A percentile compares a stretch with the other conserved stretches of the same genome.
Evolutionary conservation across 2,888 invertebrate species (phyloP).

Genomic region (Gastrophysa polygoni): DNA sequence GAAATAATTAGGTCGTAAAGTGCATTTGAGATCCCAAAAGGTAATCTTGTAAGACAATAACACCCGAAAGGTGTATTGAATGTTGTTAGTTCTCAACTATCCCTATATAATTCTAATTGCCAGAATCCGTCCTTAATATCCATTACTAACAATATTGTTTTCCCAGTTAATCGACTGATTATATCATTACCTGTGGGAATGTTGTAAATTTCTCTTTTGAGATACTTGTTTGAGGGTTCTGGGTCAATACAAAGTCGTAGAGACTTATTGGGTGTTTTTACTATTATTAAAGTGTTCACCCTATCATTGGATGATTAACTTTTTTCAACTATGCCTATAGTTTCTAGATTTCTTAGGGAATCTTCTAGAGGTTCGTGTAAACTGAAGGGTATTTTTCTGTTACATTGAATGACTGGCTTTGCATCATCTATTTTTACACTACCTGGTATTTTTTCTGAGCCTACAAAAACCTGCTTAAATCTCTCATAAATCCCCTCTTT

Average conservation of each 20-base stretch:
- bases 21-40: conserved; percentile 15
- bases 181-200: conserved; percentile 15
- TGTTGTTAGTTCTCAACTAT: conserved; percentile 17
- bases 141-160: conserved; percentile 22
- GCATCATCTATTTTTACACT: no score
- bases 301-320: conserved; percentile 17
- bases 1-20: conserved; percentile 15
- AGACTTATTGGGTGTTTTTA: conserved; percentile 15
- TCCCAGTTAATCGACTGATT: not conserved
- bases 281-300: conserved; percentile 19
- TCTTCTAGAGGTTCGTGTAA: conserved; percentile 13
- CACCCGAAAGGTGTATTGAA: conserved; percentile 38
- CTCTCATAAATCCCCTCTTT: no score
- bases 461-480: no score
- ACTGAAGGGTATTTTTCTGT: conserved; percentile 15
- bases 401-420: conserved; percentile 17
- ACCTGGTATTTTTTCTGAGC: no score
- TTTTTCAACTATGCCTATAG: conserved; percentile 13
- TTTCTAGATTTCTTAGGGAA: conserved; percentile 7
- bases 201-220: conserved; percentile 16
- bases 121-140: conserved; percentile 24
- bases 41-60: conserved; percentile 14
- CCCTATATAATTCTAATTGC: conserved; percentile 2
- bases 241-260: conserved; percentile 19
- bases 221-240: conserved; percentile 21